Base-by-base conservation (phyloP, 1,140 invertebrate genomes). In the Lucilia cuprina region DNA sequence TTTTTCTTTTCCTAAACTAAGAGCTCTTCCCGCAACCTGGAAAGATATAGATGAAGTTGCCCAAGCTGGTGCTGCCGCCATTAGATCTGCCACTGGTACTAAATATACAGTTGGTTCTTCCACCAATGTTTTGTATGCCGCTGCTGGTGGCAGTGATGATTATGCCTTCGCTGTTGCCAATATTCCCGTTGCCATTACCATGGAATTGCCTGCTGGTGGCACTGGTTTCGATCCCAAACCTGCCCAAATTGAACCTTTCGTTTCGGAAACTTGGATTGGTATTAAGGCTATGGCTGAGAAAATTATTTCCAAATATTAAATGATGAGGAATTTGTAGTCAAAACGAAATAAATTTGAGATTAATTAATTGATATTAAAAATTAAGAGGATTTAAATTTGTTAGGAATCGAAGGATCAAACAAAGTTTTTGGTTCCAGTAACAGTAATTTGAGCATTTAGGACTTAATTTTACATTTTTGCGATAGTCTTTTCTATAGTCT, bases 181-280 rank as follows among this genome's bases (percentile, higher is more conserved):
- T 1, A 92, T 96, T 82, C 93, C 93, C 50, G 93, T 95, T 41
- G 93, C 94, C 2, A 96, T 94, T 87, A 94, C 95, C 4, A 91
- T 96, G 87, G 96, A 96, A 89, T 90, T 96, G 60, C 92, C 95
- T 0, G 94, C 95, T 82, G 93, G 93, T 84, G 94, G 94, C 19
- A 87, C 85, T 78, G 94, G 93, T 0, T 96, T 96, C 88, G 83
- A 95, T 41, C 93, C 96, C 5, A 94, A 94, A 7, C 91, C 93
- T 13, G 87, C 89, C 0, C 93, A 95, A 86, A 95, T 96, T 25
- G 21, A 89, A 49, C 91, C 92, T 34, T 92, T 92, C 49, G 91
- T 93, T 9, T 90, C 92, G n/a, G 97, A 98, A 91, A 96, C 96
- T 5, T 97, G 95, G 92, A 93, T 94, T 82, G 95, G 94, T n/a